Evolutionary conservation across 1,140 invertebrate genomes (phyloP), one percentile per base, ranked within the genome.

Genomic region (Heliothis virescens): DNA sequence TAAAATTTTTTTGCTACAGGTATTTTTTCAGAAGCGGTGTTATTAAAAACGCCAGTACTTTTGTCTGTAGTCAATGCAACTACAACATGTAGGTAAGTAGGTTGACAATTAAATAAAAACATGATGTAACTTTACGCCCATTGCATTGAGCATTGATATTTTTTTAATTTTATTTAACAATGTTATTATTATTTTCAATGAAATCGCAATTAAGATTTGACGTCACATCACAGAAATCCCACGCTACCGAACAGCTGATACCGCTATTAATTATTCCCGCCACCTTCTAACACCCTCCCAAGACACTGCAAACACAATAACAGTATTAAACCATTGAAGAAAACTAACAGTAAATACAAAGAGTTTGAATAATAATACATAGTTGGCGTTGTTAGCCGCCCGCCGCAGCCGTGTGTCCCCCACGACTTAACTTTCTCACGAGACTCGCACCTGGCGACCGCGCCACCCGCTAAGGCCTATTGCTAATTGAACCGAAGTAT

Each of bases 321-420:
- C 41, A 48, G 63, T 50, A 65, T 41, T 48, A 47, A 59, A 4
- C 21, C 41, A 48, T 67, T 67, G 41, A 67, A 67, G 63, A 21
- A 41, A 48, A 21, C 63, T 48, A 67, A 48, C 41, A 67, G 41
- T 67, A 67, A 16, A 21, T 1, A 67, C 63, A 67, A 41, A 50
- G 41, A 21, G 63, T 18, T 13, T 47, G 16, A 67, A 48, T 67
- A 67, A 67, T 67, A 67, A 67, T n/a, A n/a, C n/a, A n/a, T 47
- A 48, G 10, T 10, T 47, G 0, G 9, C 10, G 0, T 60, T 60
- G 57, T 13, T 67, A 41, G 63, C 41, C 63, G n/a, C 63, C 63
- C 63, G 63, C 63, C 16, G 16, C 63, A 4, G 41, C 63, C 63
- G 63, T 67, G 41, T 67, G 63, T 67, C 63, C 63, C 63, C 41